phyloP scores from a whole-genome alignment of 2,888 invertebrate species.

The Xestobium rufovillosum region DNA sequence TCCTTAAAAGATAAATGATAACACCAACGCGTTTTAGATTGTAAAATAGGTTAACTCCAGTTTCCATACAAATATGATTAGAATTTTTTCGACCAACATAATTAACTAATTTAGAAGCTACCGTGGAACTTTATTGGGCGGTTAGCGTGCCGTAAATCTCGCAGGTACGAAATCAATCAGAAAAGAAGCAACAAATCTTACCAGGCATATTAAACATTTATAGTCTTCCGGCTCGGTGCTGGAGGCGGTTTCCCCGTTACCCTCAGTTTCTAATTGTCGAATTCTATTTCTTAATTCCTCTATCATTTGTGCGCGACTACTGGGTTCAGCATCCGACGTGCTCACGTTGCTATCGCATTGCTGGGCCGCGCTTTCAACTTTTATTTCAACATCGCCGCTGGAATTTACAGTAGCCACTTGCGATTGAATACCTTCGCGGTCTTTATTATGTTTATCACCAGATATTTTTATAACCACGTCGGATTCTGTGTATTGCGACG shows the following conservation, averaged over 20 bases:
- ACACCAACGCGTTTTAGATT: too few relatives aligned
- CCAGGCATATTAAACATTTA: constrained; percentile 70
- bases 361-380: constrained; percentile 35
- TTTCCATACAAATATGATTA: too few relatives aligned
- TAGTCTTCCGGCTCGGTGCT: constrained; percentile 47
- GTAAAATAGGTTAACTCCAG: too few relatives aligned
- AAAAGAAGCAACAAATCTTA: constrained; percentile 38
- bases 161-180: constrained; percentile 18
- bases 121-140: too few relatives aligned
- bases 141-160: too few relatives aligned
- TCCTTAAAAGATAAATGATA: too few relatives aligned
- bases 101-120: too few relatives aligned
- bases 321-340: constrained; percentile 44
- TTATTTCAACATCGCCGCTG: constrained; percentile 41
- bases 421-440: constrained; percentile 35
- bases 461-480: constrained; percentile 34
- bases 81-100: too few relatives aligned
- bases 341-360: constrained; percentile 45
- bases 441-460: constrained; percentile 17
- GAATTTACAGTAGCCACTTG: constrained; percentile 42
- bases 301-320: constrained; percentile 45
- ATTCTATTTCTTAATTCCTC: constrained; percentile 52
- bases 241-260: constrained; percentile 33
- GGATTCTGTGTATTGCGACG: constrained; percentile 40
- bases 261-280: constrained; percentile 49